Evolutionary conservation across 1,140 invertebrate species (phyloP).

Genomic region (Copidosoma floridanum): DNA sequence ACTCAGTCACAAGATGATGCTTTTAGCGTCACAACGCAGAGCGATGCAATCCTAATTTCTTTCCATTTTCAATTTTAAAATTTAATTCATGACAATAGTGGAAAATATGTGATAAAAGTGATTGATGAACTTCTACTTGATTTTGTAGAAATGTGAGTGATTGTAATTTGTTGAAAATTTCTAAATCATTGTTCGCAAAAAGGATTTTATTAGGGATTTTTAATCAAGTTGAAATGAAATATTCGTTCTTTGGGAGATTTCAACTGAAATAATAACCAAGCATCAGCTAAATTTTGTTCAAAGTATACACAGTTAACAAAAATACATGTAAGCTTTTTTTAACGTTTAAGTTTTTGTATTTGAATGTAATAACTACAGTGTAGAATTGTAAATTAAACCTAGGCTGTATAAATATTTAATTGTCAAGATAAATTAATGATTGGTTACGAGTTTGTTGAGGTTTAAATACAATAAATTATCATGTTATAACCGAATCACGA

Average conservation of each 20-base stretch:
- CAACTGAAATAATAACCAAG: too few species aligned
- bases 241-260: constrained; percentile 8
- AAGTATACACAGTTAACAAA: too few species aligned
- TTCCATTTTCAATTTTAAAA: constrained; percentile 6
- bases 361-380: too few species aligned
- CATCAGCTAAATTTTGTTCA: too few species aligned
- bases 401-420: too few species aligned
- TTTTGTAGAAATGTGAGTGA: too few species aligned
- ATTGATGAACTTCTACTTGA: too few species aligned
- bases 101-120: constrained; percentile 4
- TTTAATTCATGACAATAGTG: constrained; percentile 5
- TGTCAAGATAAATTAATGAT: too few species aligned
- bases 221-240: constrained; percentile 17
- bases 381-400: too few species aligned
- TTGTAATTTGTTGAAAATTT: constrained; percentile 9
- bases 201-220: constrained; percentile 8
- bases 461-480: constrained; percentile 3
- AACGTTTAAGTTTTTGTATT: too few species aligned
- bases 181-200: constrained; percentile 6
- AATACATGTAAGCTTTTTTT: background rate
- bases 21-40: constrained; percentile 42
- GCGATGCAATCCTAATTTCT: constrained; percentile 29
- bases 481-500: constrained; percentile 3
- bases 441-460: too few species aligned
- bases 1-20: constrained; percentile 53